A percentile compares a stretch with the other conserved stretches of the same genome.
Evolutionary conservation across 1,140 invertebrate species (phyloP).

Genomic region (Portunus trituberculatus): DNA sequence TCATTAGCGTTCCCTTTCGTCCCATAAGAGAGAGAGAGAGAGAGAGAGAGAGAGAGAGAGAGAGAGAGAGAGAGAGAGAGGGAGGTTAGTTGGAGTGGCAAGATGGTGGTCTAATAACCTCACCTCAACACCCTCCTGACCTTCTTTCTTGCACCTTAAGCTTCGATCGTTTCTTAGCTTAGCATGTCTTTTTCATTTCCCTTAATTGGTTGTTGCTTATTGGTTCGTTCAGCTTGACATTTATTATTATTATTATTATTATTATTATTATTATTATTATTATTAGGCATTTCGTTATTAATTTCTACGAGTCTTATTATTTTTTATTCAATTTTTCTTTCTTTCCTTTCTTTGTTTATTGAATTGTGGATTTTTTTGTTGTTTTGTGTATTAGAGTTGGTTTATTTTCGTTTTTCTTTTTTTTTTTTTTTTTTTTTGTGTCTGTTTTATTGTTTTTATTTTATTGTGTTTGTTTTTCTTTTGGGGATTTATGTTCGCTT

Average conservation of each 20-base stretch:
- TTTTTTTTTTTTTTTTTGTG: too few relatives aligned
- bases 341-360: not conserved
- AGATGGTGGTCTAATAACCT: not conserved
- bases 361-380: not conserved
- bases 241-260: conserved; percentile 27
- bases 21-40: too few relatives aligned
- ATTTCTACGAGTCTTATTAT: not conserved
- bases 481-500: not conserved
- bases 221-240: not conserved
- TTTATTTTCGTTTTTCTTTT: too few relatives aligned
- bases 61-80: too few relatives aligned
- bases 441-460: too few relatives aligned
- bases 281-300: not conserved
- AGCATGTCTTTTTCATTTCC: not conserved
- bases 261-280: conserved; percentile 18
- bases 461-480: not conserved
- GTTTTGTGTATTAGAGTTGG: not conserved
- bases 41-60: too few relatives aligned
- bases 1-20: too few relatives aligned
- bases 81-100: not conserved
- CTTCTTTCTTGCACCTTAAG: not conserved
- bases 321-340: not conserved
- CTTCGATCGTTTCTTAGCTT: not conserved
- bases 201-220: not conserved
- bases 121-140: not conserved